Conservation (phyloP, 2,113 vertebrate genomes). For the Emberiza fucata region DNA sequence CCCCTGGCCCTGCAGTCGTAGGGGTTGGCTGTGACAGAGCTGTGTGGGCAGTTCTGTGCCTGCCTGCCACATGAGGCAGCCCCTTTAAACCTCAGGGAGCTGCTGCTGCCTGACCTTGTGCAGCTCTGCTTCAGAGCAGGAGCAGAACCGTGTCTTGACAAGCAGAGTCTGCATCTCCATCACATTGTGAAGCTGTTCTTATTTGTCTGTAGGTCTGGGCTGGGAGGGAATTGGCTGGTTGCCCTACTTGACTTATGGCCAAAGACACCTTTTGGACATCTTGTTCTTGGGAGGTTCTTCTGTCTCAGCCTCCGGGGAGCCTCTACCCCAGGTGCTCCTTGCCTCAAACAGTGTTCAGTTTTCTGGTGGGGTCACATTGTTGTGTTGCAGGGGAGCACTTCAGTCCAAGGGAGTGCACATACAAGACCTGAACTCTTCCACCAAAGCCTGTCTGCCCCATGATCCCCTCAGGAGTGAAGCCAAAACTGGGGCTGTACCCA, state of each 20-base stretch:
- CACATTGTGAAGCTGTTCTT: neutral
- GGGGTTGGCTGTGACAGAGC: neutral
- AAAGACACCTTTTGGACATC: neutral
- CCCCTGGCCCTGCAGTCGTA: neutral
- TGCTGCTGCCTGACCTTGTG: neutral
- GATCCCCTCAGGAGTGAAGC: neutral
- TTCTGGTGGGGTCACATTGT: neutral
- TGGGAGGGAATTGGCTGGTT: neutral
- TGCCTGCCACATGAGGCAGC: neutral
- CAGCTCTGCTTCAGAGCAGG: neutral
- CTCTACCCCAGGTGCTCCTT: neutral
- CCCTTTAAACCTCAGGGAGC: neutral
- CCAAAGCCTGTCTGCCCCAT: neutral
- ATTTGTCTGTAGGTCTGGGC: neutral
- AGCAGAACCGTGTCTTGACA: neutral
- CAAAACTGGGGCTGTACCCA: neutral
- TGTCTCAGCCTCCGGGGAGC: neutral
- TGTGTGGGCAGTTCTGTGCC: neutral
- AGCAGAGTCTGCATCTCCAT: neutral
- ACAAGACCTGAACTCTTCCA: neutral
- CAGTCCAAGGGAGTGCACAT: neutral
- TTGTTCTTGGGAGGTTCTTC: neutral
- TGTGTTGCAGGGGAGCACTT: fast-evolving
- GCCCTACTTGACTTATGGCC: fast-evolving
- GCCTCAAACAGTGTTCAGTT: neutral